Conservation (phyloP, 2,888 invertebrate species). For the Callosobruchus maculatus region DNA sequence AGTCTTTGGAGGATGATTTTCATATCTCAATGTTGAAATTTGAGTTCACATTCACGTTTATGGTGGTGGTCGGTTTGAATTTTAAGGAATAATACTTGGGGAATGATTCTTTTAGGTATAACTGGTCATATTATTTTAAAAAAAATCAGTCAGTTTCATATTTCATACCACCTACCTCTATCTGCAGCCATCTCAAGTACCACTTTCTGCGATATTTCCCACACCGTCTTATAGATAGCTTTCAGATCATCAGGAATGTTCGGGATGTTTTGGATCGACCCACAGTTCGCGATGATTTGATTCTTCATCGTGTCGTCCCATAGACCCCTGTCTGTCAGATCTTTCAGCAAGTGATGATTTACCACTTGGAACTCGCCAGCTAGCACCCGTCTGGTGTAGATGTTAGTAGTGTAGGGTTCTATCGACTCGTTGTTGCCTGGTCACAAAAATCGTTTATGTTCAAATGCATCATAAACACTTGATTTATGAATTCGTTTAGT, state of each 20-base stretch:
- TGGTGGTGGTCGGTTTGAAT: no score
- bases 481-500: no score
- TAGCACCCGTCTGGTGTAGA: constrained; percentile 88
- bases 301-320: constrained; percentile 98
- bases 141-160: no score
- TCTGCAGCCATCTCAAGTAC: constrained; percentile 97
- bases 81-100: no score
- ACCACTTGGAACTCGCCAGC: constrained; percentile 93
- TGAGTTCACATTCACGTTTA: no score
- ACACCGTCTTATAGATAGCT: constrained; percentile 90
- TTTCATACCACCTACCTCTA: constrained; percentile 53
- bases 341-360: constrained; percentile 91
- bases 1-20: no score
- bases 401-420: constrained; percentile 97
- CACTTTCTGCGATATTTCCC: constrained; percentile 93
- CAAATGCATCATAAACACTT: no score
- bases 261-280: constrained; percentile 88
- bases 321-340: constrained; percentile 83
- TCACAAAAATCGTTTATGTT: no score
- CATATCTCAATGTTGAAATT: no score
- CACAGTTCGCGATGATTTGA: constrained; percentile 83
- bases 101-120: no score
- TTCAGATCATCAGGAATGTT: constrained; percentile 81
- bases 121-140: no score
- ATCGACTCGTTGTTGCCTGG: constrained; percentile 96